These are phyloP conservation scores for Rhagologus leucostigma DNA, from an alignment of 2,113 vertebrate genomes.

Conservation along the genomic window DNA sequence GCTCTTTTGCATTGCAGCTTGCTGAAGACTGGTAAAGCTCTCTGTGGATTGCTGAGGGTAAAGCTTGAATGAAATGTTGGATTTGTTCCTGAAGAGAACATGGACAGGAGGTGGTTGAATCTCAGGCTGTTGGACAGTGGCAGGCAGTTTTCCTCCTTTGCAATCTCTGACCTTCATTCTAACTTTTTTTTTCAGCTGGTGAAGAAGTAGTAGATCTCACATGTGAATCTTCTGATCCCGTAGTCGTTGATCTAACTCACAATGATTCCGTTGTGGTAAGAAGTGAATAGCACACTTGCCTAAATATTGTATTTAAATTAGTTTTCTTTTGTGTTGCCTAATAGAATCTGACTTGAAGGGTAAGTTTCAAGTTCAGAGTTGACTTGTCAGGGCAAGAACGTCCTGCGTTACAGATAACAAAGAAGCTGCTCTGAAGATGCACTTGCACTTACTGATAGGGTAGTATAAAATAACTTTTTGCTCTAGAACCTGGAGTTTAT, in stretches of 20 bases:
- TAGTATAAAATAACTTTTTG: not conserved
- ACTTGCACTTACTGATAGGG: not conserved
- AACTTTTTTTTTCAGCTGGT: constrained; percentile 69
- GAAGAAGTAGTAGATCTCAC: constrained; percentile 95
- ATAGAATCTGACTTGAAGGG: not conserved
- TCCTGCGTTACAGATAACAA: not conserved
- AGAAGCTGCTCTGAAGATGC: not conserved
- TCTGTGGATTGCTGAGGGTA: not conserved
- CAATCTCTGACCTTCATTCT: not conserved
- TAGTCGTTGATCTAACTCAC: constrained; percentile 87
- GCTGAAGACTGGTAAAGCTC: not conserved
- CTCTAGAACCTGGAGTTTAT: not conserved
- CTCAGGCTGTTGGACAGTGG: not conserved
- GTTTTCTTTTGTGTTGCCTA: not conserved
- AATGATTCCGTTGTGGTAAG: constrained; percentile 92
- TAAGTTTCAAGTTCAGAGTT: not conserved
- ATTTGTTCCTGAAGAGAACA: not conserved
- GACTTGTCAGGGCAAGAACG: not conserved
- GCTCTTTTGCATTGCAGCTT: not conserved
- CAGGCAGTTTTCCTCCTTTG: not conserved
- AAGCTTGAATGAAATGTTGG: not conserved
- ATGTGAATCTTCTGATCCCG: constrained; percentile 83
- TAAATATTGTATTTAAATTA: not conserved
- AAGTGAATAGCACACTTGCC: not conserved
- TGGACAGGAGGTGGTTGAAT: not conserved